Conservation (phyloP, 2,113 vertebrate genomes). For the Saguinus imperator region DNA sequence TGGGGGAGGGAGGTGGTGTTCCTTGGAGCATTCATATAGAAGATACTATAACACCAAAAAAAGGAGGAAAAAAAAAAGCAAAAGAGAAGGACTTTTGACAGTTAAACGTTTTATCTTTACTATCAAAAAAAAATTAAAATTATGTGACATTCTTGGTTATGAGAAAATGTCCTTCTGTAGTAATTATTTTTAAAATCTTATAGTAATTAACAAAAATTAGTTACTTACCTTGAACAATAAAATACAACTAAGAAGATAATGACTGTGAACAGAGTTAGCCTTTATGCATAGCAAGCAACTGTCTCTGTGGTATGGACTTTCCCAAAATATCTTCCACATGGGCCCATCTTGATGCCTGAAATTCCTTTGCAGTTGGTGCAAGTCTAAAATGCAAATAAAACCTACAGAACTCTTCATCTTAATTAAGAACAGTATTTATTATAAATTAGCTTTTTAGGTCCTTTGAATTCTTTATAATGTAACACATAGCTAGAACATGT, state of each 20-base stretch:
- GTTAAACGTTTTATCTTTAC: background rate
- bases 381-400: constrained; percentile 55
- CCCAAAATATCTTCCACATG: constrained; percentile 74
- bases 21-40: background rate
- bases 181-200: background rate
- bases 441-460: background rate
- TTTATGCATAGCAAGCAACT: constrained; percentile 68
- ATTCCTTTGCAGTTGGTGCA: constrained; percentile 69
- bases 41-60: background rate
- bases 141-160: background rate
- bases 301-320: constrained; percentile 66
- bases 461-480: constrained; percentile 36
- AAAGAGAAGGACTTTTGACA: background rate
- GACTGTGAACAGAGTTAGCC: constrained; percentile 23
- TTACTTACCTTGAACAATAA: constrained; percentile 63
- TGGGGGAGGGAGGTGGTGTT: no score
- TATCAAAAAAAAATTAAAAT: constrained; percentile 26
- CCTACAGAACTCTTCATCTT: background rate
- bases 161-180: background rate
- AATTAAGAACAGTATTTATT: constrained; percentile 17
- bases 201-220: constrained; percentile 19
- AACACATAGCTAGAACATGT: background rate
- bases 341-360: constrained; percentile 66
- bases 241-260: constrained; percentile 53
- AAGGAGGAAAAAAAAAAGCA: background rate